Percentiles rank a stretch among this genome's conserved stretches.
phyloP scores from a whole-genome alignment of 1,140 invertebrate genomes.

The Aricia agestis region DNA sequence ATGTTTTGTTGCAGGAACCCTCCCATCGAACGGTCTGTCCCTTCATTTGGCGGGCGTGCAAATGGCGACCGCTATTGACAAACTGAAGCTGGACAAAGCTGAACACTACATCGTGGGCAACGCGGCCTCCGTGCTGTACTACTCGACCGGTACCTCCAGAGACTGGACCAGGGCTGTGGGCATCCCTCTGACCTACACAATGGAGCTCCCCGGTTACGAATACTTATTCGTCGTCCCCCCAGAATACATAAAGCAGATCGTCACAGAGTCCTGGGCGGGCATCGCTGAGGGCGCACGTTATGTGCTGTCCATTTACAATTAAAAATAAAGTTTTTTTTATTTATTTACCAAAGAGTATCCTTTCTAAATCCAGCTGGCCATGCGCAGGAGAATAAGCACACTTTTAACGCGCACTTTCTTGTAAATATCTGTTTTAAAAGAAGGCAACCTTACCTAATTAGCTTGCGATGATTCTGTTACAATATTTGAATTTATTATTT shows the following conservation, averaged over 20 bases:
- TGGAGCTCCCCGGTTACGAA: conserved; percentile 81
- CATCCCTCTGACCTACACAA: conserved; percentile 81
- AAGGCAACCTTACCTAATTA: too few species aligned
- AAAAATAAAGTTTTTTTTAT: conserved; percentile 22
- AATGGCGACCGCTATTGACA: conserved; percentile 68
- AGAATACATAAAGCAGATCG: conserved; percentile 77
- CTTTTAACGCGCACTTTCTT: too few species aligned
- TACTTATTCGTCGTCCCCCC: conserved; percentile 79
- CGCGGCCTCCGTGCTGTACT: conserved; percentile 78
- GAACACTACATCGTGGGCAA: conserved; percentile 78
- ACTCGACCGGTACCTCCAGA: conserved; percentile 77
- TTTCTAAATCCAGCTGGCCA: neutral
- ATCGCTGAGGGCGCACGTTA: conserved; percentile 68
- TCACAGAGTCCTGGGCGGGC: conserved; percentile 85
- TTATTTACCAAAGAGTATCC: conserved; percentile 1
- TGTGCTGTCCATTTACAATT: conserved; percentile 36
- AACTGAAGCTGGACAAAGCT: conserved; percentile 50
- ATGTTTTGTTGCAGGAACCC: conserved; percentile 37
- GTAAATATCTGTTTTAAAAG: too few species aligned
- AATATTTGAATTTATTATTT: neutral
- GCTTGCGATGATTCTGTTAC: neutral
- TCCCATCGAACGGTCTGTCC: conserved; percentile 52
- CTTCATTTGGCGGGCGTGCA: conserved; percentile 52
- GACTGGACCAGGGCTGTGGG: conserved; percentile 81
- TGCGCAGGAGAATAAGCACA: too few species aligned